Conservation (phyloP, 2,797 vertebrate species). For the Falco concolor region DNA sequence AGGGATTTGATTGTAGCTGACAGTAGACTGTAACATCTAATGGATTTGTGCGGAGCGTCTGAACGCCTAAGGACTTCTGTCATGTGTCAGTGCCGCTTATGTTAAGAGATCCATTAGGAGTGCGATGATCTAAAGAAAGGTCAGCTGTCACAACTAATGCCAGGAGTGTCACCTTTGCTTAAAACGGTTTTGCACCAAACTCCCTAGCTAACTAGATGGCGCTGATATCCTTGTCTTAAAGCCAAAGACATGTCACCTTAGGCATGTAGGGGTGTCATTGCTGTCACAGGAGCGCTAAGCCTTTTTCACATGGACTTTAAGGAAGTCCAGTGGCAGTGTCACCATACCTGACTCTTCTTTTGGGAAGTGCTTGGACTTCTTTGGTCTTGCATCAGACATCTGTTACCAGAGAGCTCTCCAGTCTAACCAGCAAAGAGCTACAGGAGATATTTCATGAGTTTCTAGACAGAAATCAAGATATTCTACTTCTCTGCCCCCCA, state of each 20-base stretch:
- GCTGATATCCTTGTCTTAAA: neutral
- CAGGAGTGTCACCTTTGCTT: conserved; percentile 62
- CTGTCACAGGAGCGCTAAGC: neutral
- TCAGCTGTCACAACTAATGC: conserved; percentile 70
- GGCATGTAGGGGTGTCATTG: neutral
- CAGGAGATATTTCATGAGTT: neutral
- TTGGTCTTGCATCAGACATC: neutral
- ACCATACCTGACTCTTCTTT: neutral
- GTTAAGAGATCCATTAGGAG: conserved; percentile 64
- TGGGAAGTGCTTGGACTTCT: neutral
- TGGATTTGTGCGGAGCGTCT: conserved; percentile 34
- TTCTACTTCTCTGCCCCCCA: neutral
- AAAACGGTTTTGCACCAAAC: conserved; percentile 50
- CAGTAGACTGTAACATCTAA: conserved; percentile 57
- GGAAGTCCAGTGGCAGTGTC: neutral
- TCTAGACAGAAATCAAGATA: neutral
- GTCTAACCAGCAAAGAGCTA: neutral
- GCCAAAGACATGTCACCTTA: neutral
- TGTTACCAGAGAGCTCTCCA: neutral
- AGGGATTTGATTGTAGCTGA: conserved; percentile 50
- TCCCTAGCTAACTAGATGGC: conserved; percentile 47
- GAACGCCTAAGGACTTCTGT: conserved; percentile 56
- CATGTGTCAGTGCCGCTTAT: conserved; percentile 65
- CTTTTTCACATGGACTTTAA: neutral
- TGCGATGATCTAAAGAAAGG: conserved; percentile 71